Base-by-base conservation (phyloP, 2,797 vertebrate species). In the Micrastur ruficollis region DNA sequence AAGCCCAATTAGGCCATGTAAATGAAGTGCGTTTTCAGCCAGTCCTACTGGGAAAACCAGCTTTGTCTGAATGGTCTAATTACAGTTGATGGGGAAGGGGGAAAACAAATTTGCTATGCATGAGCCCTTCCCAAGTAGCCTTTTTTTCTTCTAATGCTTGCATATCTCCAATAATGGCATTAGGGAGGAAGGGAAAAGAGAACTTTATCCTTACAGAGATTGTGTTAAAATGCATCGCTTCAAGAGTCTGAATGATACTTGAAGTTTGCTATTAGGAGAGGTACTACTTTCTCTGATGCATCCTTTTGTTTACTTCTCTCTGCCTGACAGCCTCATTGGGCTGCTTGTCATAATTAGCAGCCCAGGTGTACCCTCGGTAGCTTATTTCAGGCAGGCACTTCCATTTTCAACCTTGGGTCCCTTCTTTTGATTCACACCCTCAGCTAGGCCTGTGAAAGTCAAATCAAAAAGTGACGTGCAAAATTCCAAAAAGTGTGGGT, bases 1-100 rank as follows among this genome's bases (percentile, higher is more conserved):
- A 96, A 91, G 92, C 89, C 96, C 95, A 97, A 94, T 97, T 97
- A 97, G 92, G 92, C 82, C 92, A 97, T 96, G 96, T 95, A 97
- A 97, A 97, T 96, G 89, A 97, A 94, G 84, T 52, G 75, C 4
- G 0, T 93, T 97, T 95, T 97, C 93, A 94, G 75, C 95, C 96
- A 96, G 95, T 80, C 89, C 86, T 96, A 97, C 95, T 93, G 93
- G 97, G 97, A 95, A 97, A 97, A 97, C 96, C 97, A 97, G 97
- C 94, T 96, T 96, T 95, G 92, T 97, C 86, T 95, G 93, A 95
- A 95, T 89, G 71, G 90, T 80, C 91, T 97, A 97, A 97, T 96
- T 97, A 95, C 81, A 93, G 83, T 76, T 95, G 93, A 92, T 94
- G 95, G 92, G 93, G 95, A 95, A 89, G 86, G 93, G 95, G 90